Conservation (phyloP, 2,797 vertebrate genomes). For the Orientallactaga sibirica region DNA sequence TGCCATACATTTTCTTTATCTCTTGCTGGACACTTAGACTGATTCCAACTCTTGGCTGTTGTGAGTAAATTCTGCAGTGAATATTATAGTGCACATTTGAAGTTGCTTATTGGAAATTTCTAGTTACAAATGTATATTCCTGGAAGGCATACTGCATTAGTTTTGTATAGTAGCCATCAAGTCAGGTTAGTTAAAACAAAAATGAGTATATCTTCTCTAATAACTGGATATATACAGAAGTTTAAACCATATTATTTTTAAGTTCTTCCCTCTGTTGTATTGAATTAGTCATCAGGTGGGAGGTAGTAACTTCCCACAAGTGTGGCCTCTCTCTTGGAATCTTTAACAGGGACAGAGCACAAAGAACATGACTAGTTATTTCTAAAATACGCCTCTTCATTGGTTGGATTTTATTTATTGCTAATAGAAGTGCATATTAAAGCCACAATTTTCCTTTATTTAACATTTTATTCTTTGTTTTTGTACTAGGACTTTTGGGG, state of each 20-base stretch:
- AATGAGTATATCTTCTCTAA: not conserved
- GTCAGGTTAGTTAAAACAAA: not conserved
- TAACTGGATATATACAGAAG: not conserved
- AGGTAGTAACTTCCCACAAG: not conserved
- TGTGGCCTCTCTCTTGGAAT: not conserved
- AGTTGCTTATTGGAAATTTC: constrained; percentile 11
- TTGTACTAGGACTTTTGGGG: constrained; percentile 36
- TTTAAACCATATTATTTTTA: not conserved
- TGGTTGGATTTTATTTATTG: not conserved
- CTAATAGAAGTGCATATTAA: not conserved
- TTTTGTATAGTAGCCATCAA: not conserved
- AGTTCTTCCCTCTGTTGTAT: not conserved
- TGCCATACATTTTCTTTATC: no score
- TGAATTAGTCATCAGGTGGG: not conserved
- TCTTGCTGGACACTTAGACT: not conserved
- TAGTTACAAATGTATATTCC: not conserved
- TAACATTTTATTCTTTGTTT: constrained; percentile 2
- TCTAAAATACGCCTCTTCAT: not conserved
- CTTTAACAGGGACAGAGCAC: not conserved
- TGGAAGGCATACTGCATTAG: not conserved
- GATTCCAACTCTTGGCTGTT: not conserved
- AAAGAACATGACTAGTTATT: not conserved
- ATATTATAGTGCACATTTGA: not conserved
- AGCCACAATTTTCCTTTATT: constrained; percentile 18
- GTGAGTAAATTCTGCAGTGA: not conserved